phyloP scores from a whole-genome alignment of 2,113 vertebrate genomes.

The Recurvirostra avosetta region DNA sequence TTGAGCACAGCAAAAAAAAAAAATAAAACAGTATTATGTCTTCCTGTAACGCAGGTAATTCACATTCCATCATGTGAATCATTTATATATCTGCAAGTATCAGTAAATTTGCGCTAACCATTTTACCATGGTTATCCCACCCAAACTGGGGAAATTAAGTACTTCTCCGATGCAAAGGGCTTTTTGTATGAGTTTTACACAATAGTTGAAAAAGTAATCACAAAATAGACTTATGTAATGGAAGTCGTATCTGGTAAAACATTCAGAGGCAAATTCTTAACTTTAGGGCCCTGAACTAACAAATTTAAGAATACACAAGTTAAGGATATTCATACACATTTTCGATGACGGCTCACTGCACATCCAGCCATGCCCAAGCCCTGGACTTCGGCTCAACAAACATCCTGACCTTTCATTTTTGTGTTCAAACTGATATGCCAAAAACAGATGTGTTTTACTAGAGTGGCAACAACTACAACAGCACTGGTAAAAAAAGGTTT shows the following conservation, averaged over 20 bases:
- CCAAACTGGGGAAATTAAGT: background rate
- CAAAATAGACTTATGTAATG: rapidly evolving
- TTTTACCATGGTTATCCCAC: background rate
- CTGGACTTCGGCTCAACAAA: background rate
- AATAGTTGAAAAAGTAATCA: background rate
- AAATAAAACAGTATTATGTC: background rate
- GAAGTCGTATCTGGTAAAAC: background rate
- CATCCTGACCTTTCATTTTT: background rate
- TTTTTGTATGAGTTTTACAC: background rate
- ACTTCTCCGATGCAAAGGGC: background rate
- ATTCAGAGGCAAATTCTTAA: background rate
- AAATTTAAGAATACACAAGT: background rate
- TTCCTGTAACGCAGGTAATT: background rate
- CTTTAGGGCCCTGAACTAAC: background rate
- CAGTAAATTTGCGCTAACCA: background rate
- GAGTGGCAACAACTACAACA: background rate
- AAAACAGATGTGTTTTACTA: background rate
- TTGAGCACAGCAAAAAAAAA: background rate
- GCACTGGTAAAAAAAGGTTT: rapidly evolving
- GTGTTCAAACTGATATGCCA: background rate
- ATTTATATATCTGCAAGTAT: background rate
- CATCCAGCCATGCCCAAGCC: background rate
- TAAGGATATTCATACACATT: background rate
- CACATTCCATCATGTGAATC: background rate
- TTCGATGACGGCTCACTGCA: background rate